Base-by-base conservation (phyloP, 2,113 vertebrate genomes). In the Mormoops blainvillei region DNA sequence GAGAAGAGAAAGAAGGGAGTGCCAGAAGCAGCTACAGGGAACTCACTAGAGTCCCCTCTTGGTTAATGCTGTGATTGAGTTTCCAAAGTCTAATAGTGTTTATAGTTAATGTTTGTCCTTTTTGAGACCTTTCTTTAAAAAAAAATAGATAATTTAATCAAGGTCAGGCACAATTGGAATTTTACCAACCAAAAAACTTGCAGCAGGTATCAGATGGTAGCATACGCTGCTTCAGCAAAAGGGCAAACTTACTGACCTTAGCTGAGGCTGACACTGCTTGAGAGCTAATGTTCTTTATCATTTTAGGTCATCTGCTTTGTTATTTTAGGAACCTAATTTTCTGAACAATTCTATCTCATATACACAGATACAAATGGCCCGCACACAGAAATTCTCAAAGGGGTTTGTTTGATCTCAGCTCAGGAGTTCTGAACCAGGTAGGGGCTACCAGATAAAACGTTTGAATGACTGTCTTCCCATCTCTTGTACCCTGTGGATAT, bases 281-380 rank as follows among this genome's bases (percentile, higher is more conserved):
- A 65, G 48, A 94, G n/a, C 20, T 89, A 68, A 58, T 45, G 2
- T 26, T 58, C 18, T 41, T 41, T 81, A 70, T 65, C 33, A 52
- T 43, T 86, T 93, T 63, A 73, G 82, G 65, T 50, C 92, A 56
- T 38, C 24, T 58, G 63, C n/a, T 68, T 78, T 71, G 41, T 50
- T 95, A 67, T 80, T 96, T 96, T 54, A 74, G 86, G 76, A 87
- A 92, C 16, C 73, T 85, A 54, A 77, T 94, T 89, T 89, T 84
- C 70, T 63, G n/a, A 81, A 31, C 33, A 76, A 77, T 97, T 87
- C 45, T 86, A 14, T 56, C 5, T 48, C 33, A 41, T 61, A 48
- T 36, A 80, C 20, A 88, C 80, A 70, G 50, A 87, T 61, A 68
- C n/a, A 78, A 93, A 89, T 50, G 43, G 26, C 26, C 90, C 22